Evolutionary conservation across 2,113 vertebrate genomes (phyloP).

Genomic region (Hassar affinis): DNA sequence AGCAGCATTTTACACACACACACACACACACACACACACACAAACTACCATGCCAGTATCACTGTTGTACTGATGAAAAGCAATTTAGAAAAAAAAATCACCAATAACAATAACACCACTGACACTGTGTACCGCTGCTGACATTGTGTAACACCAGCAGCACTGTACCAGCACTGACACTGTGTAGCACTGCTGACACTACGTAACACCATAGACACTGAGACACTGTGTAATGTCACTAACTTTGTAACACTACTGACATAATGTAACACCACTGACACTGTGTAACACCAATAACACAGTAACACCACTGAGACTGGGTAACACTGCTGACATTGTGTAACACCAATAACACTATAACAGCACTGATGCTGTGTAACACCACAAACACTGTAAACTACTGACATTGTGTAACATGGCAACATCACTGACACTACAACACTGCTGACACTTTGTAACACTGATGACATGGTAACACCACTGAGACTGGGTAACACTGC

Average conservation of each 20-base stretch:
- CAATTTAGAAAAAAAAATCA: no score
- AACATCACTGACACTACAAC: not conserved
- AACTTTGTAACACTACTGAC: not conserved
- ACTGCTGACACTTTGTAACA: no score
- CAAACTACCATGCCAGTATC: not conserved
- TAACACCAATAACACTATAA: not conserved
- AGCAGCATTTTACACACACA: not conserved
- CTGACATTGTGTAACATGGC: not conserved
- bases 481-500: no score
- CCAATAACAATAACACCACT: not conserved
- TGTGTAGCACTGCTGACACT: not conserved
- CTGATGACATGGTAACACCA: no score
- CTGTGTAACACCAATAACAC: no score
- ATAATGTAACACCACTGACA: not conserved
- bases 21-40: not conserved
- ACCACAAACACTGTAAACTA: not conserved
- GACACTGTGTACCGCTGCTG: not conserved
- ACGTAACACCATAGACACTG: not conserved
- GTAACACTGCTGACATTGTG: no score
- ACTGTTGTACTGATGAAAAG: no score
- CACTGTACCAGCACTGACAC: no score
- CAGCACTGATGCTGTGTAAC: no score
- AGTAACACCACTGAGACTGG: no score
- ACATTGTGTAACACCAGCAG: not conserved
- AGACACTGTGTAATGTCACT: not conserved